Conservation (phyloP, 2,888 invertebrate genomes). For the Nephrotoma guestfalica region DNA sequence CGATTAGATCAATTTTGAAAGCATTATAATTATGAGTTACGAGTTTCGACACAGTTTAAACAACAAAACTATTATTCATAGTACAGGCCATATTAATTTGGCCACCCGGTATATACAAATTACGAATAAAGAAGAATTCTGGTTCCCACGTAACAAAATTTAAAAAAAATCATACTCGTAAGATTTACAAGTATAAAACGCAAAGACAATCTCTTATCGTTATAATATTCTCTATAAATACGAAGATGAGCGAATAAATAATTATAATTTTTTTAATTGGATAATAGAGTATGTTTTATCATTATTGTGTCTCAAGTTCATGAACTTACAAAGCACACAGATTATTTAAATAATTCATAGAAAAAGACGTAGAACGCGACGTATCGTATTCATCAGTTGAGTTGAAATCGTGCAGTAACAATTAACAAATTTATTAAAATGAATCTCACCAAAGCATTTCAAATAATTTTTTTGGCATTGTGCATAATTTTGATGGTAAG, state of each 20-base stretch:
- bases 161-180: no score
- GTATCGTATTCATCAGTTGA: background rate
- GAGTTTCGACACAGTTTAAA: no score
- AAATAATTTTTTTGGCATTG: background rate
- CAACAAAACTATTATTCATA: no score
- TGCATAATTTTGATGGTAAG: background rate
- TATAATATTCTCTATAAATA: no score
- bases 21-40: no score
- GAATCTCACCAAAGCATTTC: background rate
- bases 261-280: background rate
- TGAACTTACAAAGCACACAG: background rate
- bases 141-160: no score
- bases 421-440: background rate
- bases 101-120: no score
- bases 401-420: background rate
- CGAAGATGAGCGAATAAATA: background rate
- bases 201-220: no score
- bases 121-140: no score
- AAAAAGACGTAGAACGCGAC: background rate
- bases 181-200: no score
- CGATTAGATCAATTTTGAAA: no score
- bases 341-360: background rate
- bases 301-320: background rate
- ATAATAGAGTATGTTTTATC: background rate
- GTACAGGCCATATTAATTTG: no score